Evolutionary conservation across 2,797 vertebrate genomes (phyloP), one percentile per base, ranked within the genome.

Genomic region (Brachyrhaphis roseni): DNA sequence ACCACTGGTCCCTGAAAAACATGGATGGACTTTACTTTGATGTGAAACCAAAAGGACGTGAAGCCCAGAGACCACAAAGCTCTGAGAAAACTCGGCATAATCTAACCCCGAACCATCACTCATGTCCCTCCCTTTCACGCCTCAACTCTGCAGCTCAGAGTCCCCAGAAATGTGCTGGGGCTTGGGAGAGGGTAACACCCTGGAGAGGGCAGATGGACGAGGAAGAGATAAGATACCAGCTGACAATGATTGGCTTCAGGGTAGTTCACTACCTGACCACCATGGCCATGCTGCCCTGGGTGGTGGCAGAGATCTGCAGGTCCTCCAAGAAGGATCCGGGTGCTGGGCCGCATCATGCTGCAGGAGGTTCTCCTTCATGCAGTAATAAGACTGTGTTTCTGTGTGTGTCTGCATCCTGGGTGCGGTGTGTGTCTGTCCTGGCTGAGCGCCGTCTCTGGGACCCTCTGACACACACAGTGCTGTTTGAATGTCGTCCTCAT

Each of bases 271-370:
- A 95, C 2, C 95, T 98, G 64, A 99, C 97, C 86, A 98, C 98
- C 66, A 97, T 97, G 97, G 90, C 98, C 75, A 97, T 99, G 97
- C 95, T 99, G 74, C 98, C 98, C 0, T 99, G 98, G 98, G 96
- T 99, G 66, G 97, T 98, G 92, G 97, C 98, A 0, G 97, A 99
- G 93, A 97, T 99, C 77, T 95, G 95, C 53, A 94, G 86, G 66
- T 93, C 94, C 1, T 20, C 62, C n/a, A 86, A 86, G 78, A 88
- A 47, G 74, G 86, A 86, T 31, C 28, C 26, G 8, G 77, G 72
- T n/a, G 18, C 80, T 7, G 80, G 76, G 31, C 15, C 13, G 5
- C 41, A 23, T 8, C 8, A 46, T 66, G 45, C 41, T 6, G 55
- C 62, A 64, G 41, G 45, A 43, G 80, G 51, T 73, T 36, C 41